Conservation (phyloP, 64 coral and sea anemone species). For the Dendronephthya gigantea region DNA sequence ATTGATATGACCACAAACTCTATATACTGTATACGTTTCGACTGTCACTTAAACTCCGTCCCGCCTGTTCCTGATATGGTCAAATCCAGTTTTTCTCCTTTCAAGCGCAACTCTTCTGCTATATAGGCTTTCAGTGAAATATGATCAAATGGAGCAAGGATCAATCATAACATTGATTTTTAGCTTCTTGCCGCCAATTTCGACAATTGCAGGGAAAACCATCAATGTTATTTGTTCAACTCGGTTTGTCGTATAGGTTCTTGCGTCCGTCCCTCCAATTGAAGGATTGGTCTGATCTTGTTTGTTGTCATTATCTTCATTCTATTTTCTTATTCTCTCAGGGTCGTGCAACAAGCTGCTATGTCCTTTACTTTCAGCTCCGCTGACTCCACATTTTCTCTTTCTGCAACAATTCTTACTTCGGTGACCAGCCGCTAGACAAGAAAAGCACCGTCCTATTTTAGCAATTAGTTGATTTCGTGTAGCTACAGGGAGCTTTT, state of each 20-base stretch:
- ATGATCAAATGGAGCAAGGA: slow-evolving; percentile 34
- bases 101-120: background rate
- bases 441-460: slow-evolving; percentile 23
- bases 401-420: slow-evolving; percentile 31
- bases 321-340: background rate
- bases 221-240: background rate
- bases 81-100: background rate
- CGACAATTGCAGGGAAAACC: slow-evolving; percentile 40
- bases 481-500: background rate
- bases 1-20: slow-evolving; percentile 25
- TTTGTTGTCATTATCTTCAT: too few species aligned
- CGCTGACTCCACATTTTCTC: slow-evolving; percentile 24
- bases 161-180: slow-evolving; percentile 52
- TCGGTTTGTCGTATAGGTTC: background rate
- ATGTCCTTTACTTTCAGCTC: slow-evolving; percentile 23
- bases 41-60: background rate
- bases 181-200: background rate
- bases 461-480: slow-evolving; percentile 33
- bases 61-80: slow-evolving; percentile 41
- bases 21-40: background rate
- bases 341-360: slow-evolving; percentile 40
- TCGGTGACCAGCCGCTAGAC: slow-evolving; percentile 35
- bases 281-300: too few species aligned
- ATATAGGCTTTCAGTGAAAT: background rate
- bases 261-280: too few species aligned